phyloP scores from a whole-genome alignment of 35 echinoderm and acorn worm species.

The Lytechinus pictus region DNA sequence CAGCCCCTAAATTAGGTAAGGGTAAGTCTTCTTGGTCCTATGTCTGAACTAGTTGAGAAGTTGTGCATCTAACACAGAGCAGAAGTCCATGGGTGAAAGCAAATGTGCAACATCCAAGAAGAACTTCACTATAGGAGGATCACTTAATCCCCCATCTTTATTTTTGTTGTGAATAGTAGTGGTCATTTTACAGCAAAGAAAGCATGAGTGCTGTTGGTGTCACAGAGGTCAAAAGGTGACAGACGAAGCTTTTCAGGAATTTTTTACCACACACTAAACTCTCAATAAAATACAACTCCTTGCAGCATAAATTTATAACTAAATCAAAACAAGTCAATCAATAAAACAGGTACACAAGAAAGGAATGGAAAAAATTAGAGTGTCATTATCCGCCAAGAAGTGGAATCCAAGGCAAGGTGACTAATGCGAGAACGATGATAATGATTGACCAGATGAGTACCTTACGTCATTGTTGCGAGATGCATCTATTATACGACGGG shows the following conservation, averaged over 20 bases:
- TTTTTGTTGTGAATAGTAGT: too few relatives aligned
- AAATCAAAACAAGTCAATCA: neutral
- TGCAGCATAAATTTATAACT: neutral
- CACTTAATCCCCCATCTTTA: too few relatives aligned
- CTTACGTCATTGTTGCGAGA: conserved; percentile 55
- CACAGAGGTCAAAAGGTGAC: too few relatives aligned
- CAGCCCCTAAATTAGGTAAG: neutral
- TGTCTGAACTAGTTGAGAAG: neutral
- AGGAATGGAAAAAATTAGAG: neutral
- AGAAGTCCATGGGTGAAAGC: neutral
- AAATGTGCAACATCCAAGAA: neutral
- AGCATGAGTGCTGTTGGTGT: too few relatives aligned
- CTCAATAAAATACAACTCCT: too few relatives aligned
- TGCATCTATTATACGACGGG: conserved; percentile 35
- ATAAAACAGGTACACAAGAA: neutral
- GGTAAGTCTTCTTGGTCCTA: neutral
- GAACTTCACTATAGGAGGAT: neutral
- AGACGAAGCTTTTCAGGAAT: too few relatives aligned
- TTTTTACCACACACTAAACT: too few relatives aligned
- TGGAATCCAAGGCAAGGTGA: conserved; percentile 38
- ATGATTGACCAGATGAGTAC: conserved; percentile 48
- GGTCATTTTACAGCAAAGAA: too few relatives aligned
- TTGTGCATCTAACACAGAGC: neutral
- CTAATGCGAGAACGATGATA: conserved; percentile 33
- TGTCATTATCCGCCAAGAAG: conserved; percentile 19